Evolutionary conservation across 2,797 vertebrate species (phyloP), one percentile per base, ranked within the genome.

Genomic region (Tapirus indicus): DNA sequence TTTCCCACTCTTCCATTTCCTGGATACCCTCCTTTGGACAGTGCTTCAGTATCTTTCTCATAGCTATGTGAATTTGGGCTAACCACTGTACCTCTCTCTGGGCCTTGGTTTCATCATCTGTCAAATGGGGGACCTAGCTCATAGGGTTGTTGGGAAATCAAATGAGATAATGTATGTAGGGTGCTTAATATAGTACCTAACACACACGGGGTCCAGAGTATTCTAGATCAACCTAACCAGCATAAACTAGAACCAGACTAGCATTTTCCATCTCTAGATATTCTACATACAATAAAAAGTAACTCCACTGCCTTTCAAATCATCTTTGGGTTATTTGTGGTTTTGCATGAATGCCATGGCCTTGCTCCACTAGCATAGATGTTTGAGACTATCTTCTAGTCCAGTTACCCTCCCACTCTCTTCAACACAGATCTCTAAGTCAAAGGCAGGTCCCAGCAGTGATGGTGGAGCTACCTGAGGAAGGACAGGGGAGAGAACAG

Each of bases 61-160:
- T 0, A 60, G 69, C 83, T 58, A 0, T 35, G 25, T 97, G 94
- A 82, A 66, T 79, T 38, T 47, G 78, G 58, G 44, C n/a, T 75
- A 69, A 38, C 25, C 64, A 52, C 21, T 71, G 41, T 35, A 64
- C 71, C 64, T 60, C 60, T 79, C 60, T 79, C 58, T 68, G 80
- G 94, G 69, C 52, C 78, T 84, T 47, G 11, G 60, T 91, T 95
- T 95, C 27, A 90, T 84, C 92, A 78, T 58, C 69, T 96, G 72
- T 94, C 82, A 85, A 79, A 87, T 80, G 74, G 68, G 41, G 62
- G 38, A 88, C 49, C 69, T 87, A 47, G 66, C 72, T 96, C n/a
- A 41, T 9, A 82, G 29, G 35, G 12, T 56, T 79, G 82, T 27
- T 85, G 64, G 86, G 92, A 69, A 96, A 85, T 64, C 56, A 95